phyloP scores from a whole-genome alignment of 2,888 invertebrate genomes.

The Acheta domesticus region DNA sequence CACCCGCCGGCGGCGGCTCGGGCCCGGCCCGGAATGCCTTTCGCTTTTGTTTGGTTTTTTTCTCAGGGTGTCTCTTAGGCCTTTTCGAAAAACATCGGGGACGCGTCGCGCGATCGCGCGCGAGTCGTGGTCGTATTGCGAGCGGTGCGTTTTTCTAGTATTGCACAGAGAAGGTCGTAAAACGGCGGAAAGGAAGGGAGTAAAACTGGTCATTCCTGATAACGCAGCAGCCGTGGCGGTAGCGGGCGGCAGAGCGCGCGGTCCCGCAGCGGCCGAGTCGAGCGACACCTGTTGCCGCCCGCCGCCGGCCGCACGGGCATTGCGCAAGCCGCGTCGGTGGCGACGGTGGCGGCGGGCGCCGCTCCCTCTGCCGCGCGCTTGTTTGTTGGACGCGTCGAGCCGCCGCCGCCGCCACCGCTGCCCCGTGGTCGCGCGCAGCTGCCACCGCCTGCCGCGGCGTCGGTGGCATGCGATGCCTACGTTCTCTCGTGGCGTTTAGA shows the following conservation, averaged over 20 bases:
- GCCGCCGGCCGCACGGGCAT: background rate
- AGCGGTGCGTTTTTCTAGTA: too few species aligned
- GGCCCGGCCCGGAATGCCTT: too few species aligned
- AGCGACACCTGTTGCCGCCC: conserved; percentile 11
- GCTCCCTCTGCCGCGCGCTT: conserved; percentile 7
- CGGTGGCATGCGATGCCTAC: too few species aligned
- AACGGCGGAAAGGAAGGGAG: background rate
- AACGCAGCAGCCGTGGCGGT: background rate
- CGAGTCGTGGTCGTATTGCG: too few species aligned
- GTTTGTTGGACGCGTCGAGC: background rate
- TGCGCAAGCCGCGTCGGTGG: conserved; percentile 4
- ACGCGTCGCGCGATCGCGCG: background rate
- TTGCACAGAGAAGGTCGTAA: too few species aligned
- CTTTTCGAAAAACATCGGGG: conserved; percentile 18
- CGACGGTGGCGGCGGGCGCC: background rate
- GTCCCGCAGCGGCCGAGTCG: background rate
- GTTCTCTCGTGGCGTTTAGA: too few species aligned
- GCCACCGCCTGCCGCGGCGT: background rate
- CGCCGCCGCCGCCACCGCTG: background rate
- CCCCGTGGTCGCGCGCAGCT: background rate
- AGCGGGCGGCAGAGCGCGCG: background rate
- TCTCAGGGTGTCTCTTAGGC: conserved; percentile 18
- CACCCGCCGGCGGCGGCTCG: background rate
- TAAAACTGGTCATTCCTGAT: background rate
- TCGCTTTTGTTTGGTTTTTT: background rate